Base-by-base conservation (phyloP, 1,140 invertebrate species). In the Psilanteris sp. region DNA sequence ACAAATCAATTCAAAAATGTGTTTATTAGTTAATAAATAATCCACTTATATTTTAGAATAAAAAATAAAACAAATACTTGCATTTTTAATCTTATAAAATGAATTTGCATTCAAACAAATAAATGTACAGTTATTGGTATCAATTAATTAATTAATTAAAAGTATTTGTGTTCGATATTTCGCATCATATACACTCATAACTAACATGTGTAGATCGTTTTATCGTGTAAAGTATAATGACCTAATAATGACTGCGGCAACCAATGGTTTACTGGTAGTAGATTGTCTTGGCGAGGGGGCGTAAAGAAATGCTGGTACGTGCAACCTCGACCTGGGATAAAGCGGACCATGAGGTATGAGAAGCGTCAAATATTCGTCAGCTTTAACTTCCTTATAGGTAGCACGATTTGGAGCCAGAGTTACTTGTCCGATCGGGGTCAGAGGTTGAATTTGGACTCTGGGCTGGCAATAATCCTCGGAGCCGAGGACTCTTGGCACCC, bases 261-360 rank as follows among this genome's bases (percentile, higher is more conserved):
- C 90, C 7, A 88, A 80, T 20, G 89, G 88, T 20, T 83, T 86
- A 4, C 79, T 86, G 73, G 83, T 91, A 77, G 78, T 91, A 90
- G 54, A 90, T 89, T 55, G 89, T 81, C 71, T 91, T 62, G 75
- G 70, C 3, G 77, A 77, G 4, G 80, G 90, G 18, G 91, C 90
- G 31, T 94, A 93, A n/a, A 96, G 89, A 80, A 95, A 95, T 1
- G 95, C 95, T 1, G 96, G 95, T 1, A 96, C 91, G 85, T 96
- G 95, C 27, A 97, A 89, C 72, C 94, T 92, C n/a, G 95, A 96
- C 74, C 95, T 92, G 1, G 96, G 96, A 88, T 96, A 96, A 2
- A 97, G 87, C 0, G 95, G 93, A 16, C 93, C 93, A 81, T 96
- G 93, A 0, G 96, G 95, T n/a, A 96, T 88, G n/a, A 96, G 86